phyloP scores from a whole-genome alignment of 1,140 invertebrate species.

The Acromyrmex echinatior region DNA sequence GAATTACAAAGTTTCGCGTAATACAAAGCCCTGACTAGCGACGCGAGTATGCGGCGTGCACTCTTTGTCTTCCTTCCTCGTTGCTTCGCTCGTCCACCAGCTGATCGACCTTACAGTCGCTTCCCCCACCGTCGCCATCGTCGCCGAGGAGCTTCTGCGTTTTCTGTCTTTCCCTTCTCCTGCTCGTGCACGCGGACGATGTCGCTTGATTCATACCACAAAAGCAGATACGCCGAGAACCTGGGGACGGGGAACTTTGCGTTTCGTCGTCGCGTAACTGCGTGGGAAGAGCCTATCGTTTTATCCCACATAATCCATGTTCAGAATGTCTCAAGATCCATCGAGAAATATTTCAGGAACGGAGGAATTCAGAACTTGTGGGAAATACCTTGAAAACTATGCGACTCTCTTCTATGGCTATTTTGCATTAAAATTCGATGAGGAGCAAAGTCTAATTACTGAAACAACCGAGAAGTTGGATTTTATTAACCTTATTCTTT shows the following conservation, averaged over 20 bases:
- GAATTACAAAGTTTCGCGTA: conserved; percentile 53
- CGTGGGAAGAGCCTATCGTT: conserved; percentile 24
- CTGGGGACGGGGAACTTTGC: background rate
- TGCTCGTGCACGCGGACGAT: background rate
- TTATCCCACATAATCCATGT: background rate
- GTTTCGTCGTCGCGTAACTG: conserved; percentile 37
- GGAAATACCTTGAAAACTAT: conserved; percentile 15
- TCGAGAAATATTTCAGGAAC: conserved; percentile 6
- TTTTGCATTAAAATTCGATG: background rate
- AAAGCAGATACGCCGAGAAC: background rate
- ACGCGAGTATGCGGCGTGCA: conserved; percentile 24
- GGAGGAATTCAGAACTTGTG: background rate
- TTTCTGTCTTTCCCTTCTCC: conserved; percentile 47
- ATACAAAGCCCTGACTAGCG: conserved; percentile 12
- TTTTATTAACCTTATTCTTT: background rate
- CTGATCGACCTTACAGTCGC: conserved; percentile 75
- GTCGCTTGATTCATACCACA: conserved; percentile 26
- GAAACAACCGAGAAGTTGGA: background rate
- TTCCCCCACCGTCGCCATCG: conserved; percentile 32
- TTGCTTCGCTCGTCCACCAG: conserved; percentile 57
- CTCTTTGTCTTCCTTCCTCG: conserved; percentile 58
- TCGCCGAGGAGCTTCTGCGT: background rate
- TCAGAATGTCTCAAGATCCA: background rate
- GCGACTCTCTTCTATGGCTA: background rate
- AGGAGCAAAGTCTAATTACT: background rate